These are phyloP conservation scores for Neoaliturus tenellus DNA, from an alignment of 2,888 invertebrate genomes.

Conservation along the genomic window DNA sequence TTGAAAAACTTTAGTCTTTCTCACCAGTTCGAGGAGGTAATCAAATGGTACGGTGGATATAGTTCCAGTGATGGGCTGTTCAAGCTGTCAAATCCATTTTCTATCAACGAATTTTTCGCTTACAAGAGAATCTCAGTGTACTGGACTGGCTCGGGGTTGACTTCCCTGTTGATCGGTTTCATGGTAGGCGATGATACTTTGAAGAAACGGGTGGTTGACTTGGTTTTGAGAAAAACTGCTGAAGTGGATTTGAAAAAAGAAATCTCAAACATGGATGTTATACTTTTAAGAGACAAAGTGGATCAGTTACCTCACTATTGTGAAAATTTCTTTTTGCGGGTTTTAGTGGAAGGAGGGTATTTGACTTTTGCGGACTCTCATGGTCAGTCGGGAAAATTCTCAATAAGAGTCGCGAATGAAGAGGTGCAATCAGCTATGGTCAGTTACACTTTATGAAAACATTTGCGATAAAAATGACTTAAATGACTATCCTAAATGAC, in stretches of 20 bases:
- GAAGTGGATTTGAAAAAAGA: constrained; percentile 23
- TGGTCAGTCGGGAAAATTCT: background rate
- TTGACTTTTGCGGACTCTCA: constrained; percentile 21
- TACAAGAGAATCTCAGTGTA: background rate
- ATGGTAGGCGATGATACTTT: background rate
- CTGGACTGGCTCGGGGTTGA: constrained; percentile 12
- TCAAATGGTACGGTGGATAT: constrained; percentile 36
- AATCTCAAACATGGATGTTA: background rate
- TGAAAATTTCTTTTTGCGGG: constrained; percentile 30
- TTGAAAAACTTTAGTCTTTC: background rate
- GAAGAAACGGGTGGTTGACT: background rate
- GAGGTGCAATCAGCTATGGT: constrained; percentile 28
- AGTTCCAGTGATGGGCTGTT: background rate
- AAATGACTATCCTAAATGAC: background rate
- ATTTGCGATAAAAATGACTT: background rate
- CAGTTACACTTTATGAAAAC: background rate
- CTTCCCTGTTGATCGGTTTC: background rate
- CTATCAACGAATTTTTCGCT: constrained; percentile 14
- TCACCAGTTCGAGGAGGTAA: background rate
- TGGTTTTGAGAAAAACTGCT: constrained; percentile 19
- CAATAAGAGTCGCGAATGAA: constrained; percentile 24
- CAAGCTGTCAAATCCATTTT: constrained; percentile 18
- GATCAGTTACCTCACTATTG: constrained; percentile 31
- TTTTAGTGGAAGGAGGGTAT: constrained; percentile 15
- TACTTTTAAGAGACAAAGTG: background rate